Conservation (phyloP, 2,113 vertebrate species). For the Setophaga petechia region DNA sequence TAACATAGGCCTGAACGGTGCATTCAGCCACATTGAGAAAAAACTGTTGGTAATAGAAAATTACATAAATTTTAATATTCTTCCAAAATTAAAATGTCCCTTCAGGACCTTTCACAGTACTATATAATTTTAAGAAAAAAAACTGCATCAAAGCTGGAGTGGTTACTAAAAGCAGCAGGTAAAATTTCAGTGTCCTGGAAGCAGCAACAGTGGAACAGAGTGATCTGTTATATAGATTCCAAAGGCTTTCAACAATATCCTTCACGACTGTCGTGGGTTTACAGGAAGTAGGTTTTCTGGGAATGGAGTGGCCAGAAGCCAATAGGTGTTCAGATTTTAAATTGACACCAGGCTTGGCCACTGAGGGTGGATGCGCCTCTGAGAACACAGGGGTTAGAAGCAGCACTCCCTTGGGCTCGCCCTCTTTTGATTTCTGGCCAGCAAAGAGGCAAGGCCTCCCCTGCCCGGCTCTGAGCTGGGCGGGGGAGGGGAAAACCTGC, state of each 20-base stretch:
- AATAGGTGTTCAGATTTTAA: no score
- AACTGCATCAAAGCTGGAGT: background rate
- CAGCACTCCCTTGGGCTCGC: no score
- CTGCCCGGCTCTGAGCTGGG: no score
- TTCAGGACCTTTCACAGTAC: background rate
- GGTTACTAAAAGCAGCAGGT: background rate
- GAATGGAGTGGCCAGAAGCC: no score
- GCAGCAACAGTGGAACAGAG: background rate
- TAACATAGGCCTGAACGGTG: background rate
- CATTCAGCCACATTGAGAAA: background rate
- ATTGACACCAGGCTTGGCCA: no score
- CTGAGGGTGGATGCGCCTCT: no score
- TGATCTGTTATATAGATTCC: background rate
- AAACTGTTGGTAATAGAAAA: background rate
- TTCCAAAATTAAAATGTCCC: background rate
- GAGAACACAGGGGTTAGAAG: no score
- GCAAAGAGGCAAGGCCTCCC: no score
- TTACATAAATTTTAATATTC: background rate
- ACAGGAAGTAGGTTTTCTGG: no score
- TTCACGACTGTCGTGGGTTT: no score
- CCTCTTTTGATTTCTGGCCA: no score
- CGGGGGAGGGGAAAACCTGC: no score
- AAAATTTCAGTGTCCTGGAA: background rate
- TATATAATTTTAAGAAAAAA: constrained; percentile 20
- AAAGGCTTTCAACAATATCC: background rate